Conservation (phyloP, 2,888 invertebrate species). For the Drosophila nigricruria region DNA sequence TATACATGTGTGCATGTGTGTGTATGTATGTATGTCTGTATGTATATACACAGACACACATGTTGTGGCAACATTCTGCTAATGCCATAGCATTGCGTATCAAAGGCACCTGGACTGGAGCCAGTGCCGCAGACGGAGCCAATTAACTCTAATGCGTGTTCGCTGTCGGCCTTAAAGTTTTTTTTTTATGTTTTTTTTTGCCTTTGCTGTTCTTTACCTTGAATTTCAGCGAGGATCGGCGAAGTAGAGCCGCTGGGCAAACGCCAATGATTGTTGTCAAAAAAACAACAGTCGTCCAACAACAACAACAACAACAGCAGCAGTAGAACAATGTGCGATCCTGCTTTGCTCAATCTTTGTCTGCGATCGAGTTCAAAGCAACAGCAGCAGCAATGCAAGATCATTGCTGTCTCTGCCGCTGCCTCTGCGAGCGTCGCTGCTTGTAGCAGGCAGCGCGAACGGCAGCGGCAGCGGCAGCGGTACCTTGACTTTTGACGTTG, state of each 20-base stretch:
- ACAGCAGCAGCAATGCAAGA: conserved; percentile 41
- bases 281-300: conserved; percentile 12
- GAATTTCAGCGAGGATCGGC: conserved; percentile 49
- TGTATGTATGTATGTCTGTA: not conserved
- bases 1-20: not conserved
- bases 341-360: conserved; percentile 29
- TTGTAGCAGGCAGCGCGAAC: conserved; percentile 15
- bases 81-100: conserved; percentile 16
- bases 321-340: conserved; percentile 40
- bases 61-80: conserved; percentile 10
- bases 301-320: conserved; percentile 6
- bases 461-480: conserved; percentile 23
- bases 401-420: conserved; percentile 48
- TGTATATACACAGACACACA: conserved; percentile 6
- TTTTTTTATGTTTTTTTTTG: conserved; percentile 1
- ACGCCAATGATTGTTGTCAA: conserved; percentile 26
- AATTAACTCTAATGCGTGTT: conserved; percentile 64
- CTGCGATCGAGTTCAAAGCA: conserved; percentile 46
- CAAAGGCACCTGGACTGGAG: conserved; percentile 12
- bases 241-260: conserved; percentile 33
- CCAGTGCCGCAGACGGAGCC: conserved; percentile 45
- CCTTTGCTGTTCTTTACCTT: conserved; percentile 49
- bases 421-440: conserved; percentile 19
- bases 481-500: conserved; percentile 74
- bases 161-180: conserved; percentile 24